Percentiles rank a stretch among this genome's conserved stretches.
These are phyloP conservation scores for Styela clava DNA, from an alignment of 23 tunicate genomes.

Conservation along the genomic window DNA sequence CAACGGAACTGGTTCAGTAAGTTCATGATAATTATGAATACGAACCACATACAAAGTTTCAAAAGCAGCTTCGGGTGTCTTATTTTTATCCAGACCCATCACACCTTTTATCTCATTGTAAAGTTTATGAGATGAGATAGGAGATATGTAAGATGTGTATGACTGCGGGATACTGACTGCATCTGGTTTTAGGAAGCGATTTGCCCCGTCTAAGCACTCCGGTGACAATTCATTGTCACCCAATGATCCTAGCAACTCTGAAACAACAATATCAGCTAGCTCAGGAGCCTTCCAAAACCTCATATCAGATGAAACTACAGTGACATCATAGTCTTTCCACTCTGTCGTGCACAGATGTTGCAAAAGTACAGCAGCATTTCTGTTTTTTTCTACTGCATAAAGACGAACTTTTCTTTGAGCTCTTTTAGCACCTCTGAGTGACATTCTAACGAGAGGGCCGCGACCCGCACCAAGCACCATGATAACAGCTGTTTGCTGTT, in stretches of 20 bases:
- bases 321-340: constrained; percentile 82
- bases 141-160: constrained; percentile 89
- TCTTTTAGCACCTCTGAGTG: constrained; percentile 56
- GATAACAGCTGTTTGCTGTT: constrained; percentile 33
- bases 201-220: constrained; percentile 96
- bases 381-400: constrained; percentile 96
- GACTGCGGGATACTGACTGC: constrained; percentile 85
- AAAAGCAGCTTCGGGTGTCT: constrained; percentile 79
- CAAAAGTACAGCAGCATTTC: constrained; percentile 73
- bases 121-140: constrained; percentile 90
- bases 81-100: constrained; percentile 32
- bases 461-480: constrained; percentile 98
- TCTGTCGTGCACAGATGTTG: constrained; percentile 55
- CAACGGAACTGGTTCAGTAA: constrained; percentile 59
- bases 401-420: constrained; percentile 59
- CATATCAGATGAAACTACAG: constrained; percentile 90
- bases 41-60: constrained; percentile 96
- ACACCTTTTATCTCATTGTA: constrained; percentile 78
- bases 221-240: constrained; percentile 98
- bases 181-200: constrained; percentile 71
- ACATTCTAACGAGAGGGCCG: constrained; percentile 86
- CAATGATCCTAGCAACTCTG: constrained; percentile 95
- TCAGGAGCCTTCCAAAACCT: constrained; percentile 81
- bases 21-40: constrained; percentile 79
- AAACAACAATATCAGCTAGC: constrained; percentile 93